Conservation (phyloP, 1,140 invertebrate species). For the Bombus sylvicola region DNA sequence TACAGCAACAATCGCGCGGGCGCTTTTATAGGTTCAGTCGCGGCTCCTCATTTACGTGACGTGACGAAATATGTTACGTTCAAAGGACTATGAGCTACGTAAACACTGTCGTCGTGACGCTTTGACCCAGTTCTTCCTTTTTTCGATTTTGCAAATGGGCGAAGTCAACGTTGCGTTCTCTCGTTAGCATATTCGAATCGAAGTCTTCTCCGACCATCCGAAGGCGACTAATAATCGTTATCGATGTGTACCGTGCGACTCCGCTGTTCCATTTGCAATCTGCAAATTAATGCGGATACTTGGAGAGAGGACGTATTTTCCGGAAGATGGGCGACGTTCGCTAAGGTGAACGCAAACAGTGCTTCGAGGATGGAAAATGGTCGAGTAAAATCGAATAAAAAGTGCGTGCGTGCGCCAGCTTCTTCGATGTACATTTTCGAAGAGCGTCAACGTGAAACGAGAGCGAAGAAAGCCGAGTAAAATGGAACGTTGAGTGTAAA, state of each 20-base stretch:
- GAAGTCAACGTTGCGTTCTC: neutral
- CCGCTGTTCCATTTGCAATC: slow-evolving; percentile 16
- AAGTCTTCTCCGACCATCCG: neutral
- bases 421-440: neutral
- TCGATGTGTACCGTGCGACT: neutral
- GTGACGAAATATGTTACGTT: slow-evolving; percentile 1
- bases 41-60: neutral
- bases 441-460: neutral
- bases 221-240: slow-evolving; percentile 43
- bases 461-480: neutral
- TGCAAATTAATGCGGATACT: slow-evolving; percentile 39
- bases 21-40: neutral
- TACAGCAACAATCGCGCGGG: neutral
- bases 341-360: neutral
- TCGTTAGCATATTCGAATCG: slow-evolving; percentile 18
- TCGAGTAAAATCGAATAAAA: slow-evolving; percentile 19
- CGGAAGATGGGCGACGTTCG: neutral
- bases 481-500: neutral
- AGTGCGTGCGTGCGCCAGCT: neutral
- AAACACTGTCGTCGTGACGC: neutral
- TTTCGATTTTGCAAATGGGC: slow-evolving; percentile 4
- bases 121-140: neutral
- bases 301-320: neutral
- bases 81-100: neutral
- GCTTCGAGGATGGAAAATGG: neutral